A percentile compares a stretch with the other conserved stretches of the same genome.
Conservation (phyloP, 2,113 vertebrate genomes). For the Lethenteron reissneri region DNA sequence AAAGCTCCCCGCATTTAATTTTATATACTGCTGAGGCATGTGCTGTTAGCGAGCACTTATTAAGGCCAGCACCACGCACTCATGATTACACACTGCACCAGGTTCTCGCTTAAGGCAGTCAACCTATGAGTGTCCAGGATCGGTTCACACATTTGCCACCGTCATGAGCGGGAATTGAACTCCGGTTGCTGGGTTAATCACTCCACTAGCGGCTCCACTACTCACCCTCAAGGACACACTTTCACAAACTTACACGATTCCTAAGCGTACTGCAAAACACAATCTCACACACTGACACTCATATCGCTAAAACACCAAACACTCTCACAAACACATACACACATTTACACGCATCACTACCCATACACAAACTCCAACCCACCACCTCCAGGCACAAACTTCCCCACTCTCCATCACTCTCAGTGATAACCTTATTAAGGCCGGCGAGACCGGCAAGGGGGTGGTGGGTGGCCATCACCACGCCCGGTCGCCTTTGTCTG, state of each 20-base stretch:
- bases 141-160: neutral
- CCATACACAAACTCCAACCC: neutral
- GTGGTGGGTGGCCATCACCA: too few species aligned
- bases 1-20: too few species aligned
- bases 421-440: too few species aligned
- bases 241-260: neutral
- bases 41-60: too few species aligned
- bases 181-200: neutral
- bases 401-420: neutral
- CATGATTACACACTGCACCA: neutral
- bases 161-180: neutral
- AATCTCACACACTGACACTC: neutral
- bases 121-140: neutral
- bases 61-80: neutral
- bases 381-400: neutral
- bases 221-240: neutral
- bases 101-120: neutral
- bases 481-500: too few species aligned
- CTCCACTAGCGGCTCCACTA: neutral
- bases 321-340: slow-evolving; percentile 1
- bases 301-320: neutral
- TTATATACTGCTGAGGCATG: too few species aligned
- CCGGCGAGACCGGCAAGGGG: too few species aligned
- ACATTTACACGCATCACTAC: neutral
- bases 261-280: neutral